These are phyloP conservation scores for Megaustenia siamemsis DNA, from an alignment of 2,888 invertebrate genomes.

Conservation along the genomic window DNA sequence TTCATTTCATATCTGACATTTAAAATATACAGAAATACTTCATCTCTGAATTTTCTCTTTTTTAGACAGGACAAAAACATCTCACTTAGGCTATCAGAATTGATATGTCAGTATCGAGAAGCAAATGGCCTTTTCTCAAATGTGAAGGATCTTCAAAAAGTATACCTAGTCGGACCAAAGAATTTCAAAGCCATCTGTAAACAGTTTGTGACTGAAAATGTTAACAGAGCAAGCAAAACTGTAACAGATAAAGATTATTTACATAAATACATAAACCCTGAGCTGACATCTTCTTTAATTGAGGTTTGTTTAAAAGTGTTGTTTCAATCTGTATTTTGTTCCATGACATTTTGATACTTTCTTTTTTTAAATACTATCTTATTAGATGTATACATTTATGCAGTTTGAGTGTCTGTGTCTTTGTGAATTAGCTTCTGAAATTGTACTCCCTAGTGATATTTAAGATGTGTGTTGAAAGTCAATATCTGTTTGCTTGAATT, in stretches of 20 bases:
- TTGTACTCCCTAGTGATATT: too few relatives aligned
- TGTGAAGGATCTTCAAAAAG: conserved; percentile 17
- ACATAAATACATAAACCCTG: conserved; percentile 1
- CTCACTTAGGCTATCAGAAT: neutral
- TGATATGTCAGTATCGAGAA: conserved; percentile 29
- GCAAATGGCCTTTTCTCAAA: conserved; percentile 10
- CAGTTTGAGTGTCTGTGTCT: too few relatives aligned
- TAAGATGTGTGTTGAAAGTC: too few relatives aligned
- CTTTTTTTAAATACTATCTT: too few relatives aligned
- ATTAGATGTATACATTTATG: too few relatives aligned
- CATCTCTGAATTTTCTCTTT: neutral
- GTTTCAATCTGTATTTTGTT: too few relatives aligned
- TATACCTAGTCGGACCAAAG: conserved; percentile 15
- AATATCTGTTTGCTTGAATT: too few relatives aligned
- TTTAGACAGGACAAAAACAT: conserved; percentile 19
- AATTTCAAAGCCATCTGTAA: conserved; percentile 11
- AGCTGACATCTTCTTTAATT: conserved; percentile 2
- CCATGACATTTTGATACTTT: too few relatives aligned
- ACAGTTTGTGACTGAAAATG: neutral
- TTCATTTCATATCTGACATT: too few relatives aligned
- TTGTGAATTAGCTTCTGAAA: too few relatives aligned
- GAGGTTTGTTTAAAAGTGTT: neutral
- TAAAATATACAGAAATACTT: neutral
- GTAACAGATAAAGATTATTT: neutral
- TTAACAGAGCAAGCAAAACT: neutral